Base-by-base conservation (phyloP, 64 coral and sea anemone species). In the Pocillopora verrucosa region DNA sequence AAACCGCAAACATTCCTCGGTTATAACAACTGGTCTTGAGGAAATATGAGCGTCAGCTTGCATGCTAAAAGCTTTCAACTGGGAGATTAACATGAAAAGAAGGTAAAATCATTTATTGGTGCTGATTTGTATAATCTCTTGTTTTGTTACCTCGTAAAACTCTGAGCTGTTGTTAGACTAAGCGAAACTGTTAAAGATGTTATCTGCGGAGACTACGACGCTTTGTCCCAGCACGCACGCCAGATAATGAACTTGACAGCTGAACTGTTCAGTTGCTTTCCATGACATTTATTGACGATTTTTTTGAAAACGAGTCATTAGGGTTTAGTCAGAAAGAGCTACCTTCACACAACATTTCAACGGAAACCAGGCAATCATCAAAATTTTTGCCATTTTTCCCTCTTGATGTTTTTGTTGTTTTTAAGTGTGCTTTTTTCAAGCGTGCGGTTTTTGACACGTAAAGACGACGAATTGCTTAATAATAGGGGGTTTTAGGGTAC, bases 61-160 rank as follows among this genome's bases (percentile, higher is more conserved):
- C 82, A 85, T n/a, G 82, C 64, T 26, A 56, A 85, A 85, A 85
- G 82, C 82, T 85, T 72, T 72, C 72, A 85, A 85, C 37, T 56
- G 37, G 57, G 20, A 24, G 67, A 70, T 70, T 72, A 26, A 72
- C 63, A 7, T n/a, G 38, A 85, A 65, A 57, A 85, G 37, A 35
- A 65, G 25, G 16, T 72, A 79, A 17, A 72, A 72, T 70, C 63
- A 70, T 57, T 57, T 24, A 60, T 72, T 19, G 13, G 56, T 56
- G 11, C 20, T 85, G 67, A 72, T 72, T 72, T 72, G 65, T 26
- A 34, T 64, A 45, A 77, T 77, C 36, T 16, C n/a, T 81, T 62
- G 26, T 24, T 56, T 56, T 65, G 35, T 36, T 13, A 56, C 41
- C 82, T 57, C n/a, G 65, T 30, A 57, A 58, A 57, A 70, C 9